Conservation (phyloP, 2,888 invertebrate species). For the Rhimphoctona megacephalus region DNA sequence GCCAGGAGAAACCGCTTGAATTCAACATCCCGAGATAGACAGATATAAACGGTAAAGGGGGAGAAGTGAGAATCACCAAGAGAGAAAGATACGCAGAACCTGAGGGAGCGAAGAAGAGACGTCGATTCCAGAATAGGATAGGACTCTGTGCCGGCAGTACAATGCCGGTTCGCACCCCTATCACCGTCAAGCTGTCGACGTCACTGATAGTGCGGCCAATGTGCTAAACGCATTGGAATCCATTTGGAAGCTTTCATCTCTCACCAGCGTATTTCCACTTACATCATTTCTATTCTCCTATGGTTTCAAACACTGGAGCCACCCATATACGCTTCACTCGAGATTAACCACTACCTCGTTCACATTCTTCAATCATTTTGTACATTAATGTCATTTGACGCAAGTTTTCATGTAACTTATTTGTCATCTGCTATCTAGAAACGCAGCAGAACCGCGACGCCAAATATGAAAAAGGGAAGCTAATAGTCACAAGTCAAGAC, state of each 20-base stretch:
- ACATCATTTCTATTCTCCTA: constrained; percentile 61
- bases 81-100: constrained; percentile 34
- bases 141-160: constrained; percentile 72
- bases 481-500: background rate
- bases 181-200: constrained; percentile 77
- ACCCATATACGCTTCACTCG: background rate
- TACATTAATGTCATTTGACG: background rate
- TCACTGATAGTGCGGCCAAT: constrained; percentile 78
- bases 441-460: background rate
- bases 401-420: background rate
- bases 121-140: constrained; percentile 74
- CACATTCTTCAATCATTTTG: background rate
- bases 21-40: constrained; percentile 61
- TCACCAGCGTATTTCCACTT: constrained; percentile 45
- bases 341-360: background rate
- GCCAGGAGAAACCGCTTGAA: constrained; percentile 53
- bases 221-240: constrained; percentile 78
- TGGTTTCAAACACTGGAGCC: background rate
- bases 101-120: constrained; percentile 42
- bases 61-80: constrained; percentile 24
- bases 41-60: constrained; percentile 50
- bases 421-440: background rate
- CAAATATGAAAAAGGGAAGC: background rate
- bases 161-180: constrained; percentile 78
- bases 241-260: constrained; percentile 73